Evolutionary conservation across 2,113 vertebrate genomes (phyloP).

Genomic region (Pterocles gutturalis): DNA sequence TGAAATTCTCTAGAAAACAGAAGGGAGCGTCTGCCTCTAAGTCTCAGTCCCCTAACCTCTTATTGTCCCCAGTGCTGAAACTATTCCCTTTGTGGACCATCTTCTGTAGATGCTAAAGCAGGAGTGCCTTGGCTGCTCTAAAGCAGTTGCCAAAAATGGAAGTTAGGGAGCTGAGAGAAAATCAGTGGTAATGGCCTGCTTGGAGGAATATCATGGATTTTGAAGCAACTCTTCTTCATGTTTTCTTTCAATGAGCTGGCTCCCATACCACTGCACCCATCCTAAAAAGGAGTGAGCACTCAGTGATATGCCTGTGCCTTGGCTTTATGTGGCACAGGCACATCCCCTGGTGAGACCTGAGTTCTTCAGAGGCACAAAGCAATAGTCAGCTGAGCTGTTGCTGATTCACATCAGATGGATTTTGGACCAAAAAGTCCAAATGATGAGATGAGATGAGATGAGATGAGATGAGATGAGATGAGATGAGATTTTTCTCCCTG

Average conservation of each 20-base stretch:
- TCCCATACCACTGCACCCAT: background rate
- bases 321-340: background rate
- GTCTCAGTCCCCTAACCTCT: background rate
- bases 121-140: background rate
- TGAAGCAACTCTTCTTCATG: background rate
- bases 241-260: background rate
- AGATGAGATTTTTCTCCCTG: background rate
- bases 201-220: background rate
- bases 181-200: background rate
- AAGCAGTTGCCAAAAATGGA: background rate
- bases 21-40: constrained; percentile 13
- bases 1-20: constrained; percentile 18
- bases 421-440: background rate
- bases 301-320: background rate
- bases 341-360: background rate
- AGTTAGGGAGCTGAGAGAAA: background rate
- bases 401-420: background rate
- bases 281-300: background rate
- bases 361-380: background rate
- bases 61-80: background rate
- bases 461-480: too few relatives aligned
- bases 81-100: background rate
- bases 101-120: background rate
- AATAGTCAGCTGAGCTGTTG: background rate
- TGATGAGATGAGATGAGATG: too few relatives aligned